Base-by-base conservation (phyloP, 2,888 invertebrate genomes). In the Lamproptera curius region DNA sequence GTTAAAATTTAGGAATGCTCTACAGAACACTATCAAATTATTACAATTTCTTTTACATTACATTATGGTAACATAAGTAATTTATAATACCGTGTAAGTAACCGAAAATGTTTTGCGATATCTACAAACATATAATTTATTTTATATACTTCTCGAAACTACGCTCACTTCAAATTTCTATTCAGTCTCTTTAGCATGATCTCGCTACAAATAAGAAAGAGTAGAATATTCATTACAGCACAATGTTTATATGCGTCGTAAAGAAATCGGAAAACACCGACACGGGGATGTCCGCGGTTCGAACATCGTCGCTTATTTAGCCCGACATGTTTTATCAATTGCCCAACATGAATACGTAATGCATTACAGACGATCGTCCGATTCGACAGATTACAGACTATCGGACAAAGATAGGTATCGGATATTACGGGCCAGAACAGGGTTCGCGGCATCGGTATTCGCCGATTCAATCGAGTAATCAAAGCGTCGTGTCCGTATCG, bases 401-500 rank as follows among this genome's bases (percentile, higher is more conserved):
- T 58, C 75, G 73, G 73, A 76, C 75, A 73, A 71, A 84, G 83
- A 84, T 84, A 76, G 70, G 76, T 79, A 82, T 83, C 82, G 67
- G 63, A 73, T 76, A 75, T 82, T 77, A 78, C 73, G 68, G 70
- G 70, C 67, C 71, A 67, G 70, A 70, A 76, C 74, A 74, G 63
- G 69, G 65, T 62, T 65, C 62, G 66, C 62, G 65, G 65, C 64
- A 63, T 66, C 61, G 59, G 56, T 65, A 64, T 63, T 59, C 62
- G 74, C 67, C 73, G 76, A 80, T 76, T 79, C 76, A 83, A 84
- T 80, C 84, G 73, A 76, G 74, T 76, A 85, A 86, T 85, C 86
- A 85, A 82, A 82, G 76, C 77, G 67, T 78, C 83, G 76, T 81
- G 85, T 85, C 81, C 75, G 72, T 78, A 82, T 82, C 80, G 76